Base-by-base conservation (phyloP, 2,888 invertebrate species). In the Chymomyza caudatula region DNA sequence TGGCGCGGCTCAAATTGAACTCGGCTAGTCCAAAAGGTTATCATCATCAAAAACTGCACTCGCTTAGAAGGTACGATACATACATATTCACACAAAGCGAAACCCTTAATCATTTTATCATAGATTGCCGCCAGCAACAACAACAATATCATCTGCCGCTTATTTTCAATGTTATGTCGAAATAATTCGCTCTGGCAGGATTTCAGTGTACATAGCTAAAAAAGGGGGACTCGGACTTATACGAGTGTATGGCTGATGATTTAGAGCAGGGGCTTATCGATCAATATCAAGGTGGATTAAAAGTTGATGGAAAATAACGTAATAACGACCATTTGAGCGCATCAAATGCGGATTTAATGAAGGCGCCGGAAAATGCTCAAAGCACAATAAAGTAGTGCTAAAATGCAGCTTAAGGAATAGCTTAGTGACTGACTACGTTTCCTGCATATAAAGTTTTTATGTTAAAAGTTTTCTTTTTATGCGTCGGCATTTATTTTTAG, bases 1-100 rank as follows among this genome's bases (percentile, higher is more conserved):
- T 37, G 29, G 29, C 29, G 6, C 29, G 29, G 6, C 2, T 37
- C 29, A 11, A 37, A 37, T 37, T 37, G 29, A 37, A 37, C 29
- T 37, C 29, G 29, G n/a, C n/a, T n/a, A n/a, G n/a, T 19, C 55
- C 71, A 59, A 75, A 78, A 80, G 84, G 81, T 78, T 78, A 84
- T 78, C 78, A 58, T n/a, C n/a, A n/a, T n/a, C n/a, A 37, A 37
- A 25, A 37, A 37, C 29, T 37, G 29, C 29, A 37, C 29, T 37
- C 29, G 11, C 29, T 37, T n/a, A n/a, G n/a, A n/a, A n/a, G n/a
- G n/a, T n/a, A 64, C 54, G 53, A 67, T 59, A 65, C 58, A 67
- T 44, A 63, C 51, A 66, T 49, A 57, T 42, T 29, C n/a, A 52
- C 52, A 51, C 19, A 13, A 25, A 53, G 42, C 23, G 37, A 52